Conservation (phyloP, 2,888 invertebrate species). For the Cantharis lateralis region DNA sequence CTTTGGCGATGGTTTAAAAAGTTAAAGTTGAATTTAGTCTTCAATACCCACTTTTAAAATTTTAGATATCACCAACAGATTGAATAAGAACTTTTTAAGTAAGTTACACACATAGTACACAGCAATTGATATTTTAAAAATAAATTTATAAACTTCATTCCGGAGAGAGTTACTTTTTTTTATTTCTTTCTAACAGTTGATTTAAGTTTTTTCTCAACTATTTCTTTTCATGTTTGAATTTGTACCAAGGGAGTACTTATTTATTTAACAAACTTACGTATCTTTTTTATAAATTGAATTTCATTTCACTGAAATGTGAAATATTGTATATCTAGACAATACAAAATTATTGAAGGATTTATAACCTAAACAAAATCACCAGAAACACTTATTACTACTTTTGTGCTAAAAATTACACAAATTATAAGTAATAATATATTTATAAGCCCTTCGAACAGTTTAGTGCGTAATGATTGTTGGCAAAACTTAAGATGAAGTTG, state of each 20-base stretch:
- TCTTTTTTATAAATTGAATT: neutral
- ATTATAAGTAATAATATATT: neutral
- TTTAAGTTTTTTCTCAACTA: neutral
- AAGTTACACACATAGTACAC: neutral
- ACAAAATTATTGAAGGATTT: neutral
- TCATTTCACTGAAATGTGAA: neutral
- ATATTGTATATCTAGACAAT: neutral
- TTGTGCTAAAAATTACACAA: neutral
- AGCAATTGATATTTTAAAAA: neutral
- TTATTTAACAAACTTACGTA: neutral
- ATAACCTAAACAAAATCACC: neutral
- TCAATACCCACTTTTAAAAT: neutral
- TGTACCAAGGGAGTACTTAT: neutral
- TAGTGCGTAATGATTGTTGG: neutral
- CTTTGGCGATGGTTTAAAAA: neutral
- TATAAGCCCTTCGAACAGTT: neutral
- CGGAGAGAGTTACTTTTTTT: neutral
- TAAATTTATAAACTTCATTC: neutral
- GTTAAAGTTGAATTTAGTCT: neutral
- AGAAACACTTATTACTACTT: neutral
- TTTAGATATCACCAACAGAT: neutral
- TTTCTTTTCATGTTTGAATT: neutral
- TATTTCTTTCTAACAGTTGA: neutral
- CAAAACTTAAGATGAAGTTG: neutral
- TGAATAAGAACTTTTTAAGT: neutral